Base-by-base conservation (phyloP, 2,888 invertebrate genomes). In the Girardia tigrina region DNA sequence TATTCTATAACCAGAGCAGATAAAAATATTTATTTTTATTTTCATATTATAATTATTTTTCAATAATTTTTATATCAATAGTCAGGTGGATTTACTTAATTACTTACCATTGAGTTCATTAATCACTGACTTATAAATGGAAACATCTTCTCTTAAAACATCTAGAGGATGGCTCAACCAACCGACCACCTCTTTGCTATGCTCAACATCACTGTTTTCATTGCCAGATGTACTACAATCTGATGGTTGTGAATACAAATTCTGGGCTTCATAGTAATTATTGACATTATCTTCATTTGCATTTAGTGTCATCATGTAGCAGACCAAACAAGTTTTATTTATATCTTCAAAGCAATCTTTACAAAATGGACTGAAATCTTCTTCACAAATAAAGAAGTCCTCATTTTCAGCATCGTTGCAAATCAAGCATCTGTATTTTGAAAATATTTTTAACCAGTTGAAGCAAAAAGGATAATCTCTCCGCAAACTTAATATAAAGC, bases 281-380 rank as follows among this genome's bases (percentile, higher is more conserved):
- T 56, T 56, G 2, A n/a, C 36, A 56, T 56, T 56, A 56, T 56
- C 56, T 23, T 56, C 20, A 20, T 56, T n/a, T 8, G 23, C 23
- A 20, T 56, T 56, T 23, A 56, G n/a, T n/a, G n/a, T 56, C n/a
- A n/a, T 56, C 56, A 56, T 56, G n/a, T 20, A 56, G n/a, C 56
- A 56, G 2, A 56, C 56, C n/a, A 56, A 56, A 56, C 56, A 56
- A 23, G 20, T 56, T 16, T 56, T 56, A 6, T 23, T 23, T 6
- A 56, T 56, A 56, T 56, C 56, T 56, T 56, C 56, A 56, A 56
- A 56, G 23, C 56, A 56, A 56, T 56, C 56, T 56, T n/a, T n/a
- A 56, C 56, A 56, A 16, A 56, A 56, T 56, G 4, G 56, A 56
- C 56, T 56, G n/a, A 56, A 56, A 56, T 56, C 56, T 56, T 56